Evolutionary conservation across 2,888 invertebrate species (phyloP).

Genomic region (Rugalucina vietnamica): DNA sequence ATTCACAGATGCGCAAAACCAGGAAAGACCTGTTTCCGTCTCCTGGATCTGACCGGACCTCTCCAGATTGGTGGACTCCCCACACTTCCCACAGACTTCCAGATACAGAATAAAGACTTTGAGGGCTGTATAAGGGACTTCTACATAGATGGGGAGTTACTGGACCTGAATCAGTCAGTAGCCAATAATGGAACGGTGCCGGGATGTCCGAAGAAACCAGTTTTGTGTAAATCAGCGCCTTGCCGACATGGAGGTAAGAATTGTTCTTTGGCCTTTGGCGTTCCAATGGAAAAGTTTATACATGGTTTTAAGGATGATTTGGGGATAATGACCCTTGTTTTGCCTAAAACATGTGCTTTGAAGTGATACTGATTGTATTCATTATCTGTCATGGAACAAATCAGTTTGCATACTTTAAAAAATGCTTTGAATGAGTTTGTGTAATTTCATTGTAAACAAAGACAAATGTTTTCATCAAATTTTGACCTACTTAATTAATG

Average conservation of each 20-base stretch:
- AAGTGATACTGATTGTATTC: too few relatives aligned
- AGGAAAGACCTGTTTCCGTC: slow-evolving; percentile 86
- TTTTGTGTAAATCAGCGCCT: slow-evolving; percentile 92
- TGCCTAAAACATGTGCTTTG: too few relatives aligned
- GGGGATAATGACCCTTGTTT: too few relatives aligned
- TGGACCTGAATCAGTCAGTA: slow-evolving; percentile 90
- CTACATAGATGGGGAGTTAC: slow-evolving; percentile 92
- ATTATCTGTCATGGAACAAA: too few relatives aligned
- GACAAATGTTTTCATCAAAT: too few relatives aligned
- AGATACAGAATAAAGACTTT: slow-evolving; percentile 87
- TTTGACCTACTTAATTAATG: too few relatives aligned
- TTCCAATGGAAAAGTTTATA: too few relatives aligned
- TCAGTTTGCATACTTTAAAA: too few relatives aligned
- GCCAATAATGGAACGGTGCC: slow-evolving; percentile 87
- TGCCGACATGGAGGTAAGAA: slow-evolving; percentile 92
- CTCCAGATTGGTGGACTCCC: slow-evolving; percentile 96
- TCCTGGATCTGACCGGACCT: slow-evolving; percentile 95
- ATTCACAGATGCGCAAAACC: not conserved
- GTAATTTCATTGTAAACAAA: too few relatives aligned
- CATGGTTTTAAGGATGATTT: too few relatives aligned
- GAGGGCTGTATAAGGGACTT: slow-evolving; percentile 96
- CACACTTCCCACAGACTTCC: slow-evolving; percentile 74
- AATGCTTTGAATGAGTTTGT: too few relatives aligned
- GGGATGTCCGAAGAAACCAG: slow-evolving; percentile 94
- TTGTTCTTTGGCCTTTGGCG: too few relatives aligned